A percentile compares a stretch with the other conserved stretches of the same genome.
These are phyloP conservation scores for Prunella himalayana DNA, from an alignment of 2,113 vertebrate species.

Conservation along the genomic window DNA sequence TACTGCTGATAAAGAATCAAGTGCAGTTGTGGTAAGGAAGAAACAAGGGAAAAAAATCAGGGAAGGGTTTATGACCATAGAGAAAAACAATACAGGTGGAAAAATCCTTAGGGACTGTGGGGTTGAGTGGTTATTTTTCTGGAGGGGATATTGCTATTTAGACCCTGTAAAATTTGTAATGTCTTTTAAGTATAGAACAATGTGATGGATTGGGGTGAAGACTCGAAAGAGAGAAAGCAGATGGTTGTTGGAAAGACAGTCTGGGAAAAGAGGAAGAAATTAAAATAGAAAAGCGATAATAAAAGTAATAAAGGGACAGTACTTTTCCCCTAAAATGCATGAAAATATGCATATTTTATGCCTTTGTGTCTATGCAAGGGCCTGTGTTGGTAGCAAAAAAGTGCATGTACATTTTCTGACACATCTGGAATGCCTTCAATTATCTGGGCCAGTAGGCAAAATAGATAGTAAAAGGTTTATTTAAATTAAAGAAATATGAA, in stretches of 20 bases:
- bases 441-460: background rate
- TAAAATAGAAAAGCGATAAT: conserved; percentile 2
- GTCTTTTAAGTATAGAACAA: background rate
- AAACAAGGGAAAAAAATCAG: background rate
- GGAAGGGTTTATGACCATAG: background rate
- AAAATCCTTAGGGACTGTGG: background rate
- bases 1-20: background rate
- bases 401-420: background rate
- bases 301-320: background rate
- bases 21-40: background rate
- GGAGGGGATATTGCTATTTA: background rate
- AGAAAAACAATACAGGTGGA: background rate
- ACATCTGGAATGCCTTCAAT: background rate
- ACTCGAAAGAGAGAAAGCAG: background rate
- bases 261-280: background rate
- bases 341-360: conserved; percentile 38
- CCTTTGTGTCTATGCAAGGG: background rate
- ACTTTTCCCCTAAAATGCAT: conserved; percentile 22
- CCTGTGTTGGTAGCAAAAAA: background rate
- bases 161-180: background rate
- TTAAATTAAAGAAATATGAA: background rate
- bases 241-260: background rate
- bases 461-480: background rate
- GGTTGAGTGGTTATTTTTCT: background rate
- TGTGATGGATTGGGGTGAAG: background rate